Evolutionary conservation across 2,888 invertebrate species (phyloP).

Genomic region (Agrochola lota): DNA sequence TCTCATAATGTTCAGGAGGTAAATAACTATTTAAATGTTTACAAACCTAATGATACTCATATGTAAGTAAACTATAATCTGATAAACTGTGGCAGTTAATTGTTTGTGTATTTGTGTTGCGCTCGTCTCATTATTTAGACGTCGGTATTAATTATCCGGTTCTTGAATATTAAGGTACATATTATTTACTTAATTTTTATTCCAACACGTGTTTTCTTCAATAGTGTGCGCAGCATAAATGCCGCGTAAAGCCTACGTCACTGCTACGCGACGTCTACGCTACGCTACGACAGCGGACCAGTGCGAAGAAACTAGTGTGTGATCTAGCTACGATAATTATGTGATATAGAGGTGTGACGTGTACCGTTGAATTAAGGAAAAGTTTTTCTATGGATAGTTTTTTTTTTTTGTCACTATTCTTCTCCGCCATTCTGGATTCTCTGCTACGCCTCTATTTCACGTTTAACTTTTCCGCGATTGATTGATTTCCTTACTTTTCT

Average conservation of each 20-base stretch:
- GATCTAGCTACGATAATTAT: too few species aligned
- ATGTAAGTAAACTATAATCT: slow-evolving; percentile 22
- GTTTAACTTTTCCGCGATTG: background rate
- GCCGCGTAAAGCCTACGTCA: background rate
- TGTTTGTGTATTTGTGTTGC: background rate
- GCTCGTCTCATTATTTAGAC: slow-evolving; percentile 3
- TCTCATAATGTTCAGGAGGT: background rate
- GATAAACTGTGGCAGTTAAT: slow-evolving; percentile 35
- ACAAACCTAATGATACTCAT: background rate
- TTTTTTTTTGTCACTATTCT: background rate
- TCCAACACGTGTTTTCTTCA: background rate
- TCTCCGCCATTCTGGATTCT: too few species aligned
- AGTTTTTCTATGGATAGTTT: background rate
- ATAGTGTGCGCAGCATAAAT: background rate
- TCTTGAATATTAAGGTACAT: background rate
- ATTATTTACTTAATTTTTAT: background rate
- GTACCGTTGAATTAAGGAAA: background rate
- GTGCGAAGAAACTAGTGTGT: background rate
- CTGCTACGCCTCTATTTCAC: background rate
- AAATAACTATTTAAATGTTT: slow-evolving; percentile 16
- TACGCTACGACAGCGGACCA: too few species aligned
- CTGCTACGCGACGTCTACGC: background rate
- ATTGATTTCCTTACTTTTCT: slow-evolving; percentile 22
- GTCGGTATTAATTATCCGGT: background rate
- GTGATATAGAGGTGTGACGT: background rate